Percentiles rank a stretch among this genome's conserved stretches.
Conservation (phyloP, 1,140 invertebrate species). For the Heliconius eleuchia region DNA sequence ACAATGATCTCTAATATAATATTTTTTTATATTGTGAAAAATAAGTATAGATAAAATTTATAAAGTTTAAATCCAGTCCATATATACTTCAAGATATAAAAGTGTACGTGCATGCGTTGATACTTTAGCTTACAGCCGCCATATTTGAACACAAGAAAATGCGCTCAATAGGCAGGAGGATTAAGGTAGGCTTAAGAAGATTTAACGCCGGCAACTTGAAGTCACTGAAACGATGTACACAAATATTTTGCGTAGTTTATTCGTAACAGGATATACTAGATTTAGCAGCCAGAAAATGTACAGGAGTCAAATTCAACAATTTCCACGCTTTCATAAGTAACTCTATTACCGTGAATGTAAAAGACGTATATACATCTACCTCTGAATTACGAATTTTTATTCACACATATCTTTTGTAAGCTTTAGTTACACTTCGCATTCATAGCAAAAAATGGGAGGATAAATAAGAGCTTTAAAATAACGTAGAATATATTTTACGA, state of each 20-base stretch:
- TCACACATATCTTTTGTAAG: constrained; percentile 36
- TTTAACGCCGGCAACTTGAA: constrained; percentile 46
- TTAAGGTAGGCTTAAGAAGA: constrained; percentile 52
- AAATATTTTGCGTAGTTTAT: constrained; percentile 45
- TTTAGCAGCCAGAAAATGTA: constrained; percentile 45
- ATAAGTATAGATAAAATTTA: background rate
- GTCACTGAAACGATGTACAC: constrained; percentile 43
- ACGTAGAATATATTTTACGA: background rate
- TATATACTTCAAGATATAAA: background rate
- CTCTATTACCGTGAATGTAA: constrained; percentile 46
- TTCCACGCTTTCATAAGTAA: constrained; percentile 48
- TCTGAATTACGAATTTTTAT: constrained; percentile 46
- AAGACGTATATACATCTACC: constrained; percentile 37
- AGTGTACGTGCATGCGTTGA: constrained; percentile 18
- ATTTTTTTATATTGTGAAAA: too few species aligned
- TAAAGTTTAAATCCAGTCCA: background rate
- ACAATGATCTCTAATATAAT: too few species aligned
- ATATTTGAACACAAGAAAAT: constrained; percentile 42
- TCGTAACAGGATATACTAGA: constrained; percentile 48
- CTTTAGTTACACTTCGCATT: constrained; percentile 36
- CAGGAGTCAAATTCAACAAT: constrained; percentile 47
- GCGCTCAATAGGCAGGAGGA: constrained; percentile 46
- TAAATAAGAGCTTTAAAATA: constrained; percentile 8
- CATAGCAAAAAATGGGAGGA: constrained; percentile 18
- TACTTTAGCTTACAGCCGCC: constrained; percentile 33